Conservation (phyloP, 2,888 invertebrate genomes). For the Enchytraeus crypticus region DNA sequence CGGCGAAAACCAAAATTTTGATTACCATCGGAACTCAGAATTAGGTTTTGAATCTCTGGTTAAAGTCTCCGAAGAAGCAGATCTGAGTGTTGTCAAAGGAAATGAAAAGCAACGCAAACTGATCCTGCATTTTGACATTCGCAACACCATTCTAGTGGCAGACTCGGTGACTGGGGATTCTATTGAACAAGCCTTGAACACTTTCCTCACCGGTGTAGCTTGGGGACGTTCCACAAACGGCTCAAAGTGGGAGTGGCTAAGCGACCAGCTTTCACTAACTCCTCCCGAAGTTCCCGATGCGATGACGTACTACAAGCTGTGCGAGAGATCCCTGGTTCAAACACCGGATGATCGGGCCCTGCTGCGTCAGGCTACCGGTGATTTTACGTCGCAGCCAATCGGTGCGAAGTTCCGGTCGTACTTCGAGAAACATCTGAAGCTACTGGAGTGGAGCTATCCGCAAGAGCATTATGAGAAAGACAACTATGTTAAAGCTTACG, state of each 20-base stretch:
- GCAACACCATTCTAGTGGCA: slow-evolving; percentile 47
- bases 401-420: slow-evolving; percentile 36
- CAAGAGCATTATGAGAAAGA: slow-evolving; percentile 14
- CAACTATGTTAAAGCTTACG: neutral
- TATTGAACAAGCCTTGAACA: slow-evolving; percentile 46
- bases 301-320: slow-evolving; percentile 42
- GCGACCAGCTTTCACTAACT: slow-evolving; percentile 34
- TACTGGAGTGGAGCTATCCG: slow-evolving; percentile 36
- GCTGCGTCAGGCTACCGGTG: slow-evolving; percentile 39
- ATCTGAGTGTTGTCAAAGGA: too few relatives aligned
- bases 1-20: too few relatives aligned
- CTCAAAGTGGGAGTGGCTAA: slow-evolving; percentile 37
- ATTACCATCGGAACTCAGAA: too few relatives aligned
- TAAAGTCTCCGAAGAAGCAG: too few relatives aligned
- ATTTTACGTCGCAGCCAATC: slow-evolving; percentile 37
- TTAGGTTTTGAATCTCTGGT: too few relatives aligned
- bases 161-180: slow-evolving; percentile 42
- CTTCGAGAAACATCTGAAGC: slow-evolving; percentile 36
- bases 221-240: slow-evolving; percentile 39
- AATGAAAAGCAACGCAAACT: slow-evolving; percentile 40
- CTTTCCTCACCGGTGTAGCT: slow-evolving; percentile 44
- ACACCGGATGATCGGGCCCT: slow-evolving; percentile 36
- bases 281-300: slow-evolving; percentile 28
- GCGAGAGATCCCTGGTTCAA: slow-evolving; percentile 39
- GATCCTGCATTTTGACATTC: slow-evolving; percentile 45